Base-by-base conservation (phyloP, 2,797 vertebrate genomes). In the Acrossocheilus wenchowensis region DNA sequence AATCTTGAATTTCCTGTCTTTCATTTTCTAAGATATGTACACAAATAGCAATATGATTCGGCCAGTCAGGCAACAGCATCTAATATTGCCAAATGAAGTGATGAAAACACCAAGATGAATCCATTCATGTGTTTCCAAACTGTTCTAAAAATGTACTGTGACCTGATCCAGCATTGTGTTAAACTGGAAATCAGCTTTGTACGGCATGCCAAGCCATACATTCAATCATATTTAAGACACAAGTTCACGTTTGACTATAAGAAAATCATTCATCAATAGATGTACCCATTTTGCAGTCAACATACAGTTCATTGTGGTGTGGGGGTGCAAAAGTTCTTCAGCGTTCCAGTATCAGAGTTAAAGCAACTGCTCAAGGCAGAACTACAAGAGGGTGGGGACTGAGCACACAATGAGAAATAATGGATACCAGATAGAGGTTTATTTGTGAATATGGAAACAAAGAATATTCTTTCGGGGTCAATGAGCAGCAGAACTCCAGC, bases 341-440 rank as follows among this genome's bases (percentile, higher is more conserved):
- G 74, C 82, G 69, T 75, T 88, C 79, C 88, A 78, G 81, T 81
- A 60, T 83, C 85, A 81, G 23, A 34, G 48, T 84, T 87, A 82
- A 87, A 87, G 84, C 66, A 74, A 82, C 68, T 60, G 80, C 72
- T 90, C 68, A 10, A 19, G 45, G 83, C 52, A 79, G 43, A 83
- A 89, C 78, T 87, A 83, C 73, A 36, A 45, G 62, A 80, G 69
- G 82, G 64, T 41, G 83, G 73, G 60, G 71, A 74, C 79, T 30
- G 64, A 78, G 83, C 26, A 80, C 71, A 88, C 60, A 82, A 74
- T 83, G 77, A 64, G 39, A 48, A 45, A 30, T 86, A 88, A 88
- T 89, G 69, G 68, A 78, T 72, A 73, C 66, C 77, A 84, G 81
- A 73, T 57, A 57, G 34, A 74, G 83, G 19, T 86, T 73, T 48